Conservation (phyloP, 1,140 invertebrate species). For the Phymorhynchus buccinoides region DNA sequence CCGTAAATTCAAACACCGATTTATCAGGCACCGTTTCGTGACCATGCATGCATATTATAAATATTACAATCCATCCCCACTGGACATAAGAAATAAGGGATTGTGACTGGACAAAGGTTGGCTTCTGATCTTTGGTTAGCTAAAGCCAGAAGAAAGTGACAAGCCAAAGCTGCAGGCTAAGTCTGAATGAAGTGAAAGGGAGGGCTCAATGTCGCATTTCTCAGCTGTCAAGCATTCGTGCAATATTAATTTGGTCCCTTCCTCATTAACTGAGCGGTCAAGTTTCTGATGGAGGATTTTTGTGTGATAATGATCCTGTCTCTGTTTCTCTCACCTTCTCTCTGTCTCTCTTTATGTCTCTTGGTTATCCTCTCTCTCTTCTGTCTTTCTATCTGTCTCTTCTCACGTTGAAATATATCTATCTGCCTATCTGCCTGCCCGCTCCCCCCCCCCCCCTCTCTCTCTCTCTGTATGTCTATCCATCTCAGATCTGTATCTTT, state of each 20-base stretch:
- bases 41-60: neutral
- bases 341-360: no score
- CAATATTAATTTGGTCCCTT: neutral
- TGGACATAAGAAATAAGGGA: no score
- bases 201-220: slow-evolving; percentile 9
- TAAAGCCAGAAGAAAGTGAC: neutral
- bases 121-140: neutral
- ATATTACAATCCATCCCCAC: no score
- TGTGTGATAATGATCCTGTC: neutral
- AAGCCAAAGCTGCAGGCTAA: no score
- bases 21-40: slow-evolving; percentile 1
- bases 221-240: neutral
- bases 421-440: no score
- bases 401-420: no score
- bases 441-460: no score
- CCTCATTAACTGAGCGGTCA: neutral
- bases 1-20: slow-evolving; percentile 7
- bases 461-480: no score
- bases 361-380: no score
- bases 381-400: neutral
- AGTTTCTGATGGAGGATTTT: neutral
- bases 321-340: neutral
- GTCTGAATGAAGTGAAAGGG: no score
- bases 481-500: no score
- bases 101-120: neutral